Percentiles rank a stretch among this genome's conserved stretches.
These are phyloP conservation scores for Pinna nobilis DNA, from an alignment of 1,140 invertebrate species.

Conservation along the genomic window DNA sequence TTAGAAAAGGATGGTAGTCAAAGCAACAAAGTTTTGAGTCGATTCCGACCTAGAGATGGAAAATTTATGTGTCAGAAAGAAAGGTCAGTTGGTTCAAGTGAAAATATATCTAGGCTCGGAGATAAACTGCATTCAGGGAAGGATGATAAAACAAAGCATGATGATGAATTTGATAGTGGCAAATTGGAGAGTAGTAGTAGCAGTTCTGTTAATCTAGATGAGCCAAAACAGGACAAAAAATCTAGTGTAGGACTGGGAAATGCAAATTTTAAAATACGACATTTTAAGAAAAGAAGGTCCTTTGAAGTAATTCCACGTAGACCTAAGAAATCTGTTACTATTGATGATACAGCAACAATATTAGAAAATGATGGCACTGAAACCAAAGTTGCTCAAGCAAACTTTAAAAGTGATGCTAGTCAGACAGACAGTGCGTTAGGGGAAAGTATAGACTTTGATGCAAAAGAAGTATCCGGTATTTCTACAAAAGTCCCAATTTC, in stretches of 20 bases:
- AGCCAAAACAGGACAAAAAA: slow-evolving; percentile 33
- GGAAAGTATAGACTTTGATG: slow-evolving; percentile 1
- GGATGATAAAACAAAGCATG: slow-evolving; percentile 12
- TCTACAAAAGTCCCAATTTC: neutral
- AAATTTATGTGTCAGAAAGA: slow-evolving; percentile 16
- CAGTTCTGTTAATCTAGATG: slow-evolving; percentile 37
- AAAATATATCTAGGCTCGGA: slow-evolving; percentile 29
- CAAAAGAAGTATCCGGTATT: slow-evolving; percentile 12
- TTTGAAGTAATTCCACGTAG: slow-evolving; percentile 10
- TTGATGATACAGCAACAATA: slow-evolving; percentile 43
- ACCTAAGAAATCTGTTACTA: slow-evolving; percentile 43
- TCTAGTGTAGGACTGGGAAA: too few relatives aligned
- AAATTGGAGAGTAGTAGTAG: slow-evolving; percentile 21
- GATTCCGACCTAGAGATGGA: slow-evolving; percentile 1
- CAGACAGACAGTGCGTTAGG: slow-evolving; percentile 13
- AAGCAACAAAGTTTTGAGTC: slow-evolving; percentile 16
- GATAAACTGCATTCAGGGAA: slow-evolving; percentile 30
- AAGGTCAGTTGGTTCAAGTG: slow-evolving; percentile 25
- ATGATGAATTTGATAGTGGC: neutral
- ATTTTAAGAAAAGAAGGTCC: slow-evolving; percentile 17
- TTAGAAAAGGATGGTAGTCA: slow-evolving; percentile 28
- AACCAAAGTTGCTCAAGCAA: slow-evolving; percentile 2
- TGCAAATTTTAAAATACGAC: slow-evolving; percentile 29
- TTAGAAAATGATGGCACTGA: slow-evolving; percentile 16
- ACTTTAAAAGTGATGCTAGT: neutral